These are phyloP conservation scores for Morelia viridis DNA, from an alignment of 2,797 vertebrate genomes.

Conservation along the genomic window DNA sequence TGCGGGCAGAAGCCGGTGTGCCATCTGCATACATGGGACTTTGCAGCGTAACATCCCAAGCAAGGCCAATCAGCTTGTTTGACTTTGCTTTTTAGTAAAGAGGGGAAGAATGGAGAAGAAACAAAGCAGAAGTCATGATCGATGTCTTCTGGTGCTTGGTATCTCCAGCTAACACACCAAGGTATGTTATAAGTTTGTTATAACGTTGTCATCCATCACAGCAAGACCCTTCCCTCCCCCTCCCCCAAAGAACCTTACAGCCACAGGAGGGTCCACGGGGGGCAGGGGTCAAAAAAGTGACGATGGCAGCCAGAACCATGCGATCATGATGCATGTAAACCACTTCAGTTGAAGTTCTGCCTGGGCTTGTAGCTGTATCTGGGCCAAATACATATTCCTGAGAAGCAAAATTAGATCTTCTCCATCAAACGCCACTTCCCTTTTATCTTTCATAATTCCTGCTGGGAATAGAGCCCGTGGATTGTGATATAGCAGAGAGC, in stretches of 20 bases:
- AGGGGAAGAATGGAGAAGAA: background rate
- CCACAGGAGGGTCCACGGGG: background rate
- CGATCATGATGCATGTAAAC: background rate
- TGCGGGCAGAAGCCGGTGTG: background rate
- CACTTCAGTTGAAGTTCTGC: background rate
- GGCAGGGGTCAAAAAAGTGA: background rate
- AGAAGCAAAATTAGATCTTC: background rate
- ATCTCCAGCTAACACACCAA: background rate
- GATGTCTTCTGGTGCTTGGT: constrained; percentile 19
- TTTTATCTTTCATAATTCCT: constrained; percentile 2
- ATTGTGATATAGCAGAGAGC: background rate
- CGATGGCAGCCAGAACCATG: background rate
- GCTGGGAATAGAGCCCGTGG: constrained; percentile 9
- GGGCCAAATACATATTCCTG: background rate
- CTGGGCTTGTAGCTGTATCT: accelerated
- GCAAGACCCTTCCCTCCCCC: background rate
- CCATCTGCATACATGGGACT: background rate
- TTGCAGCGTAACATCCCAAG: background rate
- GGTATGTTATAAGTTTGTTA: background rate
- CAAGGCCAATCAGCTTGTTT: constrained; percentile 49
- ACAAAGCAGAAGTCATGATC: background rate
- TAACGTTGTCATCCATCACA: background rate
- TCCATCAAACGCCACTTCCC: background rate
- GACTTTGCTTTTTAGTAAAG: constrained; percentile 11
- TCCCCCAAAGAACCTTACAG: background rate